Base-by-base conservation (phyloP, 1,140 invertebrate genomes). In the Gryon sp. region DNA sequence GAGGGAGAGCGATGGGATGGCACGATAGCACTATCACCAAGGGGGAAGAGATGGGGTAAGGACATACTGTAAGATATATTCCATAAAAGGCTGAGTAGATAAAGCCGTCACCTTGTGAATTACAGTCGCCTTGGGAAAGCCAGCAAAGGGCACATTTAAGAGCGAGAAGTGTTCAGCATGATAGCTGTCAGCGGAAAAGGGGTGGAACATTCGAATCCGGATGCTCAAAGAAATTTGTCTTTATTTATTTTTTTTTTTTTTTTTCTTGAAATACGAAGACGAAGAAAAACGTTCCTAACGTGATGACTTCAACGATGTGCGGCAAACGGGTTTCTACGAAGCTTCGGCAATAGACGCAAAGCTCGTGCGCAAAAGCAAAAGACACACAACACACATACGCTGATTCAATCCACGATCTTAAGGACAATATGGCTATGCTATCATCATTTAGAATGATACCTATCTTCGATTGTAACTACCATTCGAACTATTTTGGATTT, bases 291-390 rank as follows among this genome's bases (percentile, higher is more conserved):
- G 38, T 55, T 70, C 53, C 40, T 59, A 53, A 68, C 62, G 52
- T 50, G 60, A 57, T 62, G 53, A 66, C 66, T 59, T 55, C 53
- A 75, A 75, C 53, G 60, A 52, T 66, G 60, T 38, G 70, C 41
- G 32, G 63, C 55, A 26, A 76, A 66, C 45, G 46, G 65, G 38
- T 60, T 50, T 43, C 74, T 70, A 70, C 65, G 45, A 77, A 66
- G 45, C 66, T 62, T 66, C 59, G 22, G 73, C 77, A 72, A 74
- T 41, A 79, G 53, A 81, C 74, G 81, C 80, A 77, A 80, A 83
- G 82, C 81, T 80, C 48, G 68, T 60, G 69, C 73, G 48, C 36
- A 78, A 82, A 69, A 78, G 74, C 80, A 75, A 77, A 72, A 62
- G 45, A 66, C 66, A 50, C 40, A 55, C 68, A 46, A 59, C 57